These are phyloP conservation scores for Lepus europaeus DNA, from an alignment of 2,113 vertebrate species.

Conservation along the genomic window DNA sequence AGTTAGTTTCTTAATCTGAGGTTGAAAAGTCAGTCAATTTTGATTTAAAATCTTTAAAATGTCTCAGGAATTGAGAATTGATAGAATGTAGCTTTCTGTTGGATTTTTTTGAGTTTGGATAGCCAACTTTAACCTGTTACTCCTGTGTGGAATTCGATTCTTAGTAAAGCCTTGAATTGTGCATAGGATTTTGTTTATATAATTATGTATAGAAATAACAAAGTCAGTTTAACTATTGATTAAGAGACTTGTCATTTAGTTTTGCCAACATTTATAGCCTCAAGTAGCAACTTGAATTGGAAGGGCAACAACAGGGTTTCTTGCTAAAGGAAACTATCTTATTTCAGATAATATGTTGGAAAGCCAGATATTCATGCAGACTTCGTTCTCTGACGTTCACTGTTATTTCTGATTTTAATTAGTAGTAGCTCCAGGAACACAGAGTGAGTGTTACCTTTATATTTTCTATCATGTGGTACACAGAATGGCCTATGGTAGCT, in stretches of 20 bases:
- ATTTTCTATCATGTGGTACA: background rate
- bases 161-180: conserved; percentile 44
- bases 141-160: background rate
- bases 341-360: background rate
- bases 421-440: background rate
- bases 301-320: background rate
- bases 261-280: background rate
- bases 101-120: background rate
- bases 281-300: conserved; percentile 31
- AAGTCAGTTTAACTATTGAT: background rate
- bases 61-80: conserved; percentile 44
- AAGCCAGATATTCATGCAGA: background rate
- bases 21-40: background rate
- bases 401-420: conserved; percentile 46
- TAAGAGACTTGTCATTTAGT: conserved; percentile 2
- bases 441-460: conserved; percentile 27
- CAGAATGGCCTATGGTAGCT: background rate
- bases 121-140: conserved; percentile 6
- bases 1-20: conserved; percentile 37
- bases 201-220: background rate
- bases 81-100: conserved; percentile 38
- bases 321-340: conserved; percentile 27
- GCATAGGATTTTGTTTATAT: conserved; percentile 19
- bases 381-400: background rate
- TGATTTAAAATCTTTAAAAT: conserved; percentile 34